Conservation (phyloP, 2,797 vertebrate species). For the Paedocypris micromegethes region DNA sequence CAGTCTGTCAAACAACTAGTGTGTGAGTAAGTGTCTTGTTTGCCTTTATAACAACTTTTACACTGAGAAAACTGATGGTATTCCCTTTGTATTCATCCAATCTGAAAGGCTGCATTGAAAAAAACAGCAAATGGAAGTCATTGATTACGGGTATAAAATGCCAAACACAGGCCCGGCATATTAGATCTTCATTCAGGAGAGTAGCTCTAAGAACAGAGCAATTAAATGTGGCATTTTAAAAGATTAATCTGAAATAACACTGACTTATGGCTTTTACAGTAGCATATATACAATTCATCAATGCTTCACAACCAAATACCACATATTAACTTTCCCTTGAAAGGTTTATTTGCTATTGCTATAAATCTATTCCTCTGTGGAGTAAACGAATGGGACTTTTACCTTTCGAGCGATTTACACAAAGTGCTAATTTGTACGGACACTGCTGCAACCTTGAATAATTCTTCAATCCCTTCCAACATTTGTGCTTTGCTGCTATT, state of each 20-base stretch:
- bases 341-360: constrained; percentile 7
- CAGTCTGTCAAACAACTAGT: too few species aligned
- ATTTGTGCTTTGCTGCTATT: background rate
- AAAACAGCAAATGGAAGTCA: background rate
- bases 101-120: background rate
- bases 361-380: constrained; percentile 18
- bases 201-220: background rate
- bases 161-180: background rate
- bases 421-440: constrained; percentile 20
- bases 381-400: constrained; percentile 15
- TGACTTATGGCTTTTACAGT: background rate
- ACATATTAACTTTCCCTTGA: constrained; percentile 9
- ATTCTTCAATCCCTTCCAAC: background rate
- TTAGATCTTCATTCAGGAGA: background rate
- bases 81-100: background rate
- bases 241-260: background rate
- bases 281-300: too few species aligned
- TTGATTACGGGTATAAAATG: background rate
- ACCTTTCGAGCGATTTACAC: background rate
- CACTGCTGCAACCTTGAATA: constrained; percentile 1
- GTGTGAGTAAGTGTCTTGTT: too few species aligned
- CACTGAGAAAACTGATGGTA: too few species aligned
- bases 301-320: constrained; percentile 1
- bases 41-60: too few species aligned
- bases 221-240: background rate